A percentile compares a stretch with the other conserved stretches of the same genome.
Evolutionary conservation across 2,888 invertebrate genomes (phyloP).

Genomic region (Panopea generosa): DNA sequence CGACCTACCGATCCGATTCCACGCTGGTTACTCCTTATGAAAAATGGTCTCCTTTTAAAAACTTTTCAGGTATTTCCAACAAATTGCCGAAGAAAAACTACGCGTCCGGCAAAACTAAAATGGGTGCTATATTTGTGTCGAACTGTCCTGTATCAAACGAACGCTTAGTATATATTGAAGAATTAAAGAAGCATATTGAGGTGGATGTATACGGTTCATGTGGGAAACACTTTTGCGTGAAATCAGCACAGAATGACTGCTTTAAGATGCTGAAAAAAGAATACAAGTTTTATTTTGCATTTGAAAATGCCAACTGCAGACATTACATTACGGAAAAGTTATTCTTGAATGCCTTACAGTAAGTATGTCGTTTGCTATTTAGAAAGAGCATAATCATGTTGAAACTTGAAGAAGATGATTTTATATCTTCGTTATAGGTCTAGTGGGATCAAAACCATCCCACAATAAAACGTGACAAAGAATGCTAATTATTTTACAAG

Average conservation of each 20-base stretch:
- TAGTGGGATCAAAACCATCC: too few relatives aligned
- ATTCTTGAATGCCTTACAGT: slow-evolving; percentile 96
- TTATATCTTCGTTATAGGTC: too few relatives aligned
- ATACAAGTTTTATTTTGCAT: slow-evolving; percentile 98
- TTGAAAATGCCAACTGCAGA: slow-evolving; percentile 97
- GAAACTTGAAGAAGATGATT: too few relatives aligned
- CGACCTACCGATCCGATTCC: slow-evolving; percentile 96
- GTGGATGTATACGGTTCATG: slow-evolving; percentile 83
- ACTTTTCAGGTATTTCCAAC: slow-evolving; percentile 70
- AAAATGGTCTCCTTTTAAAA: slow-evolving; percentile 94
- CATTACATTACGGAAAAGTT: slow-evolving; percentile 99
- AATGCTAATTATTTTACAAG: too few relatives aligned
- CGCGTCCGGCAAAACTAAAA: slow-evolving; percentile 94
- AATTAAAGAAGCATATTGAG: slow-evolving; percentile 93
- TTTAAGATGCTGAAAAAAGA: slow-evolving; percentile 95
- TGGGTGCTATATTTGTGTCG: slow-evolving; percentile 98
- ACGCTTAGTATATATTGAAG: slow-evolving; percentile 92
- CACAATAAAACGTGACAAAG: too few relatives aligned
- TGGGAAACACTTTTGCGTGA: slow-evolving; percentile 85
- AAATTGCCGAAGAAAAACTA: slow-evolving; percentile 66
- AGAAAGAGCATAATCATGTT: too few relatives aligned
- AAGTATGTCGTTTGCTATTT: slow-evolving; percentile 83
- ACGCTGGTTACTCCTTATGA: slow-evolving; percentile 98
- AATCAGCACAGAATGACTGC: slow-evolving; percentile 91
- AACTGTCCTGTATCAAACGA: slow-evolving; percentile 97